phyloP scores from a whole-genome alignment of 2,113 vertebrate genomes.

The Xyliphius kryptos region DNA sequence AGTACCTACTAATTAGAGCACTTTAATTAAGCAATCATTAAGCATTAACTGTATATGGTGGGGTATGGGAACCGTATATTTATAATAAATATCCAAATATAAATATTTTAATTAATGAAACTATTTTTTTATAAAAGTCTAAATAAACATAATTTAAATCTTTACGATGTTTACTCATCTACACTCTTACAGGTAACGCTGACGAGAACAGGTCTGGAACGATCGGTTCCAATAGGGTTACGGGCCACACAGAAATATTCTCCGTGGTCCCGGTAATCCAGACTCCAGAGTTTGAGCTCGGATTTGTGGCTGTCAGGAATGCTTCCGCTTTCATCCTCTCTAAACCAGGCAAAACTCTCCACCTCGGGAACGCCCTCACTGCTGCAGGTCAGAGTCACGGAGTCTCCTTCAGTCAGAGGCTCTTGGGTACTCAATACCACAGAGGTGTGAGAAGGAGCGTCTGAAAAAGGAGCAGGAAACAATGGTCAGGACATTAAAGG shows the following conservation, averaged over 20 bases:
- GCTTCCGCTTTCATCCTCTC: constrained; percentile 65
- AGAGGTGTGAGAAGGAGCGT: constrained; percentile 57
- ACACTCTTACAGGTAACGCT: constrained; percentile 60
- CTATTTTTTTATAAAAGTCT: no score
- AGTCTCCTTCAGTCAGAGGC: constrained; percentile 52
- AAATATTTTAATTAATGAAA: no score
- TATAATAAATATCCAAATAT: no score
- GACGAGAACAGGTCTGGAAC: constrained; percentile 56
- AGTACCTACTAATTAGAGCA: no score
- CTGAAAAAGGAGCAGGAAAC: constrained; percentile 37
- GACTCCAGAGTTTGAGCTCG: constrained; percentile 55
- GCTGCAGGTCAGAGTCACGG: constrained; percentile 60
- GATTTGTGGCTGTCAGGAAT: constrained; percentile 64
- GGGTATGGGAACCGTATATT: no score
- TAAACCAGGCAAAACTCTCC: constrained; percentile 70
- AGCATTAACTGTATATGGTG: no score
- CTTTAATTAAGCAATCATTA: no score
- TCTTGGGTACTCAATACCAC: constrained; percentile 50
- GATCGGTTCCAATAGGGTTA: constrained; percentile 63
- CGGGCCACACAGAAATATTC: constrained; percentile 66
- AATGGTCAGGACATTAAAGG: no score
- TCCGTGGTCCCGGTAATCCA: constrained; percentile 59
- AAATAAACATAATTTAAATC: no score
- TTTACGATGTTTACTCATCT: no score
- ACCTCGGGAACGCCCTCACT: constrained; percentile 63